Evolutionary conservation across 2,797 vertebrate species (phyloP).

Genomic region (Lerista edwardsae): DNA sequence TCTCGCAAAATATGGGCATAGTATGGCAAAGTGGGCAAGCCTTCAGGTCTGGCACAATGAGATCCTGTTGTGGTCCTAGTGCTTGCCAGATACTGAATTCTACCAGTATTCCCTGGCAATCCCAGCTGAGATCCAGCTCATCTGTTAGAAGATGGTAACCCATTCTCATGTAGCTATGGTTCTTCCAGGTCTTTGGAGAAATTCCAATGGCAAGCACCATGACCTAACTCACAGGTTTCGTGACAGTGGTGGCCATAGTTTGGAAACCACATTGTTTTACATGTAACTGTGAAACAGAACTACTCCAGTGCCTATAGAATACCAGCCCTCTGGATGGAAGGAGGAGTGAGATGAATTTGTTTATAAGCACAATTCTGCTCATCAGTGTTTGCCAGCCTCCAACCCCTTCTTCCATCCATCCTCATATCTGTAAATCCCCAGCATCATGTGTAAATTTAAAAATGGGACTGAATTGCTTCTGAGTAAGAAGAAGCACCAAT

Average conservation of each 20-base stretch:
- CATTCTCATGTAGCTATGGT: constrained; percentile 33
- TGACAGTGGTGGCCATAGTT: constrained; percentile 48
- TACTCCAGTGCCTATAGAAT: constrained; percentile 83
- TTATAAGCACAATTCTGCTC: constrained; percentile 82
- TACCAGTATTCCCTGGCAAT: constrained; percentile 41
- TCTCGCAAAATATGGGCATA: constrained; percentile 19
- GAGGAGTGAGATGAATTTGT: constrained; percentile 79
- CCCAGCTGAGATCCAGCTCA: constrained; percentile 29
- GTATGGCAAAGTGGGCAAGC: constrained; percentile 10
- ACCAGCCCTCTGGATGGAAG: constrained; percentile 74
- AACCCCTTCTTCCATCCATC: constrained; percentile 56
- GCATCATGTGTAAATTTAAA: constrained; percentile 62
- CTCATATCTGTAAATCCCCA: constrained; percentile 57
- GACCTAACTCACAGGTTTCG: constrained; percentile 51
- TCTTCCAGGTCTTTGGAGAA: constrained; percentile 51
- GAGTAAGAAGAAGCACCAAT: constrained; percentile 36
- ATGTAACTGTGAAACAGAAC: constrained; percentile 72
- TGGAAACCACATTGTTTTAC: constrained; percentile 62
- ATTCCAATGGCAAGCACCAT: constrained; percentile 49
- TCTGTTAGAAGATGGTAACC: constrained; percentile 25
- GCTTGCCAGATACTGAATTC: constrained; percentile 29
- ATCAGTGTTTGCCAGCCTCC: constrained; percentile 64
- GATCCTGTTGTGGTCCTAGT: not conserved
- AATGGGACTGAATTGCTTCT: constrained; percentile 58
- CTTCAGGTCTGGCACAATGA: not conserved